Evolutionary conservation across 2,113 vertebrate genomes (phyloP).

Genomic region (Aix galericulata): DNA sequence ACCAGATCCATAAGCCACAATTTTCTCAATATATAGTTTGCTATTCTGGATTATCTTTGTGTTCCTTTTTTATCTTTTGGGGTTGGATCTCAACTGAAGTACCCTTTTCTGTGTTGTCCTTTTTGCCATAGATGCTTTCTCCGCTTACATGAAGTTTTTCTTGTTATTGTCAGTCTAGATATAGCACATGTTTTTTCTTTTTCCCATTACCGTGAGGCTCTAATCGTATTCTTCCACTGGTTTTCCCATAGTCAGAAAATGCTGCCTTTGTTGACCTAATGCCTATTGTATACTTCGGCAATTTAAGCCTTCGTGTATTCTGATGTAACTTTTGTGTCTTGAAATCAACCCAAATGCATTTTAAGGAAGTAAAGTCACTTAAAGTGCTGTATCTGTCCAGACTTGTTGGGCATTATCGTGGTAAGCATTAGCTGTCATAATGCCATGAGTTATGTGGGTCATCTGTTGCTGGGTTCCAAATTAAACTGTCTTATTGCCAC

Average conservation of each 20-base stretch:
- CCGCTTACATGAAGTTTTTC: background rate
- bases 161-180: background rate
- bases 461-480: background rate
- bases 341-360: background rate
- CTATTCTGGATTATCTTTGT: background rate
- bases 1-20: background rate
- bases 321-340: background rate
- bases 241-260: background rate
- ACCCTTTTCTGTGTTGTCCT: background rate
- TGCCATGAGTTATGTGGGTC: background rate
- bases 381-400: background rate
- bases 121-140: background rate
- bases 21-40: background rate
- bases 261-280: background rate
- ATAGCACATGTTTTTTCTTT: background rate
- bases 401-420: background rate
- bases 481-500: background rate
- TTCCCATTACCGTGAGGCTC: background rate
- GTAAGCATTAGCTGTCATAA: background rate
- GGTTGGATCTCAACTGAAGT: background rate
- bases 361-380: background rate
- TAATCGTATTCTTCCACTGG: background rate
- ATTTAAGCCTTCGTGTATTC: background rate
- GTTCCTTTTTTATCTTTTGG: background rate
- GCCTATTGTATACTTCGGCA: background rate